phyloP scores from a whole-genome alignment of 2,797 vertebrate genomes.

The Percopsis omiscomaycus region DNA sequence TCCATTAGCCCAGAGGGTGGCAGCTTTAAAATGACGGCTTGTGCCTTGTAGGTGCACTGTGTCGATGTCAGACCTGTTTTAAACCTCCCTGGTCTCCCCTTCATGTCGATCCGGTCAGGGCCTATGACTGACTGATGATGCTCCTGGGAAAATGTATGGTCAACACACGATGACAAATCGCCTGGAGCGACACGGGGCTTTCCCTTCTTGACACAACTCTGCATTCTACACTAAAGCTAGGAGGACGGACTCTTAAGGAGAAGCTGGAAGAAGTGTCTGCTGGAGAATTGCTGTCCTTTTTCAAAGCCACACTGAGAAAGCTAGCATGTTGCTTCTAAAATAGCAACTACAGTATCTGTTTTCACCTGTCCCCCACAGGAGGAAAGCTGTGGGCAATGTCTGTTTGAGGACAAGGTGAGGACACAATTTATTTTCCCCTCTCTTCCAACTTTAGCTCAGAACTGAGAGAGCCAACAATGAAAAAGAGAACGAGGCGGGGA shows the following conservation, averaged over 20 bases:
- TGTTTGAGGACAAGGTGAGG: constrained; percentile 52
- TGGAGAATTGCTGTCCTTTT: constrained; percentile 17
- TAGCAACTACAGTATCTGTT: constrained; percentile 35
- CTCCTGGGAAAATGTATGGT: constrained; percentile 38
- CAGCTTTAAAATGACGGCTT: constrained; percentile 17
- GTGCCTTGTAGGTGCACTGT: constrained; percentile 30
- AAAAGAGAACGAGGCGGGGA: too few species aligned
- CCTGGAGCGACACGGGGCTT: constrained; percentile 37
- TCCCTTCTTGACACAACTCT: constrained; percentile 27
- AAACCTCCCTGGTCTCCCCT: constrained; percentile 33
- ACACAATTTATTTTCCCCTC: constrained; percentile 45
- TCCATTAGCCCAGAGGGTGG: constrained; percentile 32
- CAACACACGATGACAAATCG: constrained; percentile 63
- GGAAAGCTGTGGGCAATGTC: constrained; percentile 52
- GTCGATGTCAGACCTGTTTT: constrained; percentile 33
- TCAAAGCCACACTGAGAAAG: constrained; percentile 29
- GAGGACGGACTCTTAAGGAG: constrained; percentile 19
- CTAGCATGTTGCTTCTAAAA: constrained; percentile 39
- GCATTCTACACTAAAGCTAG: constrained; percentile 19
- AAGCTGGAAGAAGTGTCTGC: background rate
- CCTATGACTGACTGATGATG: constrained; percentile 34
- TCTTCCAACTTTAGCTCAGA: constrained; percentile 28
- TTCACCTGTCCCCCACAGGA: constrained; percentile 54
- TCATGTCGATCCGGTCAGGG: constrained; percentile 28
- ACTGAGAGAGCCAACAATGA: background rate